Conservation (phyloP, 1,140 invertebrate species). For the Gryon sp. region DNA sequence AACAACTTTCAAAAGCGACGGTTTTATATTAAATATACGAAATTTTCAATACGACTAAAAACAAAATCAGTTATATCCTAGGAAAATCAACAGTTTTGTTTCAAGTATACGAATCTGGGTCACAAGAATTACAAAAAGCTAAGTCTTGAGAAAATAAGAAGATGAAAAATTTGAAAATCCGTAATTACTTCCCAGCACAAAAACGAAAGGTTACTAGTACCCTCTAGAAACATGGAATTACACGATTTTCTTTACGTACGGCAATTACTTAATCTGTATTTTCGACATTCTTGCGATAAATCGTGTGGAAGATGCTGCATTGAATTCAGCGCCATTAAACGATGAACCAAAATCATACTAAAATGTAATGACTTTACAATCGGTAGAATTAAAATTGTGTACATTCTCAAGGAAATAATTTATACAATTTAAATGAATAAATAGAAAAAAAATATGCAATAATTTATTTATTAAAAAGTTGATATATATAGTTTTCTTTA, state of each 20-base stretch:
- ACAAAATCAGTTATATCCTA: neutral
- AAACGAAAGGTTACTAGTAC: slow-evolving; percentile 23
- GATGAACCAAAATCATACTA: no score
- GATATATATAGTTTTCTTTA: no score
- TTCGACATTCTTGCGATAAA: slow-evolving; percentile 9
- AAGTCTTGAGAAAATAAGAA: slow-evolving; percentile 15
- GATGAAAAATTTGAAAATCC: slow-evolving; percentile 43
- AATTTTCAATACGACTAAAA: neutral
- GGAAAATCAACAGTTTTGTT: slow-evolving; percentile 11
- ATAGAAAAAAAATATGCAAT: no score
- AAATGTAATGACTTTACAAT: no score
- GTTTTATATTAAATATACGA: neutral
- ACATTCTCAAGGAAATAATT: no score
- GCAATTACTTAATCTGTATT: slow-evolving; percentile 29
- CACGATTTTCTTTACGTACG: slow-evolving; percentile 6
- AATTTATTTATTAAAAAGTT: no score
- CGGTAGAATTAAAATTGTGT: no score
- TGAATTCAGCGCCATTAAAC: neutral
- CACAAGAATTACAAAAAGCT: slow-evolving; percentile 14
- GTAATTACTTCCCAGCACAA: slow-evolving; percentile 26
- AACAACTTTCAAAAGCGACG: slow-evolving; percentile 4
- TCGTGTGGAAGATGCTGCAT: neutral
- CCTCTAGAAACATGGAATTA: slow-evolving; percentile 18
- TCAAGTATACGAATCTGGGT: slow-evolving; percentile 15
- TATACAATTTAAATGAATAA: no score